Evolutionary conservation across 2,113 vertebrate genomes (phyloP), one percentile per base, ranked within the genome.

Genomic region (Sitta europaea): DNA sequence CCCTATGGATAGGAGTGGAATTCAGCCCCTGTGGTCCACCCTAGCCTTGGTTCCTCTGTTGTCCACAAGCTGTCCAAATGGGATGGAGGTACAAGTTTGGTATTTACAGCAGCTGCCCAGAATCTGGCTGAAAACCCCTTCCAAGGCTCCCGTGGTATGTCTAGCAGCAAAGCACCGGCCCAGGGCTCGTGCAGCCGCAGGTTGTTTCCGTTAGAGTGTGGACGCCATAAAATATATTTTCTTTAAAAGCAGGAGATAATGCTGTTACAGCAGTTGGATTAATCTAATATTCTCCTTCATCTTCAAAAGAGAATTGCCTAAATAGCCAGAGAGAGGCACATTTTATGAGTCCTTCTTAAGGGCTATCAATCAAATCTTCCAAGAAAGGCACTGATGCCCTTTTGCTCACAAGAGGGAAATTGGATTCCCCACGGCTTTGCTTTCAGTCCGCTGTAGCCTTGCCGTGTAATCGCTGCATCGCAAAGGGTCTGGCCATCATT

Each of bases 241-340:
- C 82, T 95, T 94, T 92, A 74, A 86, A 94, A 90, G 88, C 85
- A 71, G 86, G 63, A 88, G 75, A 88, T 95, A 92, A 97, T 70
- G 74, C 62, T 48, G 61, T 93, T 94, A 83, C 24, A 95, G 92
- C 94, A 90, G 72, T 93, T 95, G 82, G 87, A 59, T 93, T 93
- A 95, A 96, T 97, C 92, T 90, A 93, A 93, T 95, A 95, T 93
- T 90, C 88, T 80, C 79, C 92, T 90, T 88, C 82, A 70, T 96
- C 85, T 82, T 90, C 85, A 74, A 77, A 90, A 88, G 90, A 66
- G 92, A 95, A 96, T 95, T 96, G 89, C 85, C 79, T 96, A 95
- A 96, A 90, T 86, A 88, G 78, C 88, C 90, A 90, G 82, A 88
- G 91, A 96, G 88, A 95, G 86, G 88, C 53, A 65, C 38, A 4